Percentiles rank a stretch among this genome's conserved stretches.
Evolutionary conservation across 2,113 vertebrate genomes (phyloP).

Genomic region (Anser cygnoides): DNA sequence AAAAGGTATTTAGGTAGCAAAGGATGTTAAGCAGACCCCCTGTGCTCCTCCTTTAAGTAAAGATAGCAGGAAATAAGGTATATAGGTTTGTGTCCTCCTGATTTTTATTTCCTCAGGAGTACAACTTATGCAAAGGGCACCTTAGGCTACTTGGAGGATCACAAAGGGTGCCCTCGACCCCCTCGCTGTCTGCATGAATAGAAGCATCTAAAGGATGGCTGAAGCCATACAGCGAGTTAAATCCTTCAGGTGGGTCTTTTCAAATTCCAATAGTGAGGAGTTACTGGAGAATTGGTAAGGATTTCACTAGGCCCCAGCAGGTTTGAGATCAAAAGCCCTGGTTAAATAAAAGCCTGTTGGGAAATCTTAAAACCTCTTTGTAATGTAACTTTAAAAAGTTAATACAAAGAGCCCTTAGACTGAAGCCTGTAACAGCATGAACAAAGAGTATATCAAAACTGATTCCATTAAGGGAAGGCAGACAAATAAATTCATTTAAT

Average conservation of each 20-base stretch:
- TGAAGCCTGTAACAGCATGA: constrained; percentile 77
- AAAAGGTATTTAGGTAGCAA: constrained; percentile 91
- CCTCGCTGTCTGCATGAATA: constrained; percentile 76
- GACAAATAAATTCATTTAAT: constrained; percentile 79
- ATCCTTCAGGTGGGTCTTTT: constrained; percentile 88
- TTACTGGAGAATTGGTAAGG: constrained; percentile 84
- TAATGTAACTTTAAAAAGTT: constrained; percentile 88
- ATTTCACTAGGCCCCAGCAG: constrained; percentile 84
- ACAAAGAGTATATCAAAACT: constrained; percentile 85
- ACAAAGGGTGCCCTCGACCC: constrained; percentile 77
- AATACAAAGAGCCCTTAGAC: constrained; percentile 84
- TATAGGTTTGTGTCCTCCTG: constrained; percentile 80
- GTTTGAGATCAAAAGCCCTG: constrained; percentile 85
- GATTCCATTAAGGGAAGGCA: constrained; percentile 79
- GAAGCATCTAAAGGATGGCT: constrained; percentile 76
- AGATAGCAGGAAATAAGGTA: constrained; percentile 85
- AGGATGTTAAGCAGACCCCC: constrained; percentile 83
- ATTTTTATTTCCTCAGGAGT: constrained; percentile 82
- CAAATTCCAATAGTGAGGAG: constrained; percentile 84
- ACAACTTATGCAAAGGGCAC: constrained; percentile 83
- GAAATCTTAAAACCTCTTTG: constrained; percentile 88
- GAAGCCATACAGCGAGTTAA: constrained; percentile 80
- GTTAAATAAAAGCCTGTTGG: constrained; percentile 86
- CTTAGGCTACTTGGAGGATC: constrained; percentile 81
- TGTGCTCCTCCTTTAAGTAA: constrained; percentile 78